Conservation (phyloP, 2,888 invertebrate species). For the Caenorhabditis sp. region DNA sequence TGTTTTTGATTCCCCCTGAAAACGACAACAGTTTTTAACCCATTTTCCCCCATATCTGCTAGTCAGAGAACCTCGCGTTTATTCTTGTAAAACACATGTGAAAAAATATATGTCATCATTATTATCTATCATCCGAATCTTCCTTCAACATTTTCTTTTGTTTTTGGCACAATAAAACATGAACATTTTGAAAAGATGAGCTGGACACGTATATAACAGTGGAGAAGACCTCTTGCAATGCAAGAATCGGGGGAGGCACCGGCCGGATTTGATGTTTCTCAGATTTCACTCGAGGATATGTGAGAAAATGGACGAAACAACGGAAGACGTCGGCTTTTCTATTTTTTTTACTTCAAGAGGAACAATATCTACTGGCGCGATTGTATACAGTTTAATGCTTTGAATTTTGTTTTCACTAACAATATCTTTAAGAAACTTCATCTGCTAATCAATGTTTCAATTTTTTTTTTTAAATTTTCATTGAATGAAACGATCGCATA, state of each 20-base stretch:
- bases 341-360: slow-evolving; percentile 25
- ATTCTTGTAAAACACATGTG: background rate
- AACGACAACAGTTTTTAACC: too few species aligned
- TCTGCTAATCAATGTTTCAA: too few species aligned
- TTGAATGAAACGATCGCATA: too few species aligned
- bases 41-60: slow-evolving; percentile 25
- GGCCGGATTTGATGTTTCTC: slow-evolving; percentile 61
- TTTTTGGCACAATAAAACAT: slow-evolving; percentile 12
- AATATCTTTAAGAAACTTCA: too few species aligned
- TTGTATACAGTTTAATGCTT: background rate
- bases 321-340: slow-evolving; percentile 12
- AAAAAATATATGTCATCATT: background rate
- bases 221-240: slow-evolving; percentile 24
- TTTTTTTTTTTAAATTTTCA: too few species aligned
- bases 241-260: slow-evolving; percentile 28
- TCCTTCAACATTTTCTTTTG: background rate
- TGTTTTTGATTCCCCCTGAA: too few species aligned
- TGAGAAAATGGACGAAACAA: slow-evolving; percentile 53
- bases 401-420: background rate
- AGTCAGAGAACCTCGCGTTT: slow-evolving; percentile 15
- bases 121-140: slow-evolving; percentile 14
- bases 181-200: slow-evolving; percentile 15
- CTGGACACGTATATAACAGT: slow-evolving; percentile 10
- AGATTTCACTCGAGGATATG: slow-evolving; percentile 64
- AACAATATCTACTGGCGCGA: too few species aligned